Evolutionary conservation across 92 coral and sea anemone species (phyloP), one percentile per base, ranked within the genome.

Genomic region (Desmophyllum pertusum): DNA sequence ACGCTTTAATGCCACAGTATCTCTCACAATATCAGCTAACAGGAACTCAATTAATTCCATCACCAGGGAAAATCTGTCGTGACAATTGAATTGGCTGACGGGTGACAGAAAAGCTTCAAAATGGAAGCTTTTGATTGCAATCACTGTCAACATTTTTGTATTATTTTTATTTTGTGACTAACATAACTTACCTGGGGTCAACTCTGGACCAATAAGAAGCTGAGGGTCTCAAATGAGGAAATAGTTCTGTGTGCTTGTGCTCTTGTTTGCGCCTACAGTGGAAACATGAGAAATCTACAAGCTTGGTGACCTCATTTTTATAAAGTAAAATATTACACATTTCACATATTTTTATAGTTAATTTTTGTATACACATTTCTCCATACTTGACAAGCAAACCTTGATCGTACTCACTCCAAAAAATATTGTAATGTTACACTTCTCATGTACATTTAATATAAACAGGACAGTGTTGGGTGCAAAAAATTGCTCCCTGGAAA

Each of bases 131-230:
- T 55, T 55, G 4, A 48, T 1, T 48, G 53, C 53, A 48, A 43
- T 45, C 8, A 45, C 10, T 46, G 10, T 46, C 18, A 10, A 9
- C 3, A 2, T 48, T 48, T 48, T 48, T 21, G 21, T 48, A 48
- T 4, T 13, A 3, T 21, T 55, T 27, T 27, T 59, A 33, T 27
- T 25, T 10, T 25, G 7, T 59, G 65, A 27, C 65, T 59, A 23
- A 15, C 9, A n/a, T 3, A 40, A 57, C 85, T 73, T 40, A 90
- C 93, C 85, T 39, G 21, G 23, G 33, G 29, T 67, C 53, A 38
- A 90, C 83, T 37, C 66, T 45, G 13, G 72, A 62, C 93, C 93
- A 90, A 38, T 78, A 76, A 25, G 80, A 73, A 11, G 75, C 7
- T 0, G 59, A 76, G 51, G 93, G 93, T 59, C 50, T 48, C 31